Percentiles rank a stretch among this genome's conserved stretches.
Evolutionary conservation across 92 coral and sea anemone genomes (phyloP).

Genomic region (Zoanthus solanderi): DNA sequence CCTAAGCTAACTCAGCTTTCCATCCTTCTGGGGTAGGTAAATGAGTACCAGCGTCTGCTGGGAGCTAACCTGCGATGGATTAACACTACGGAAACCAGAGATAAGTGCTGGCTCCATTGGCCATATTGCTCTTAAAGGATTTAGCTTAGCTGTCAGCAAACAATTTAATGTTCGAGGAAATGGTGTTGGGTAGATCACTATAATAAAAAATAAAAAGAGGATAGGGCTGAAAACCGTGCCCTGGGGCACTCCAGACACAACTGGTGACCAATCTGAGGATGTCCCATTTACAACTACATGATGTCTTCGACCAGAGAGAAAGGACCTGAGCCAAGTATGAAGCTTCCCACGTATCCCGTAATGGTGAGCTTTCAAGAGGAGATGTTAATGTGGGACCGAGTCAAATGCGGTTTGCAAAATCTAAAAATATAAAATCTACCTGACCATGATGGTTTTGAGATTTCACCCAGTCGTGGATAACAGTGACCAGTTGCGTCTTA

Average conservation of each 20-base stretch:
- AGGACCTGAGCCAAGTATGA: conserved; percentile 45
- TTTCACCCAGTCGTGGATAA: conserved; percentile 42
- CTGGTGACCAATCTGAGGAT: conserved; percentile 32
- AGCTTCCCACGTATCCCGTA: conserved; percentile 56
- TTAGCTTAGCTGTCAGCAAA: conserved; percentile 32
- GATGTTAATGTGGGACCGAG: conserved; percentile 25
- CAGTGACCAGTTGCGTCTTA: conserved; percentile 45
- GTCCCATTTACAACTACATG: conserved; percentile 39
- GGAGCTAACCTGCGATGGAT: too few species aligned
- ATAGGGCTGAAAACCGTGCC: conserved; percentile 54
- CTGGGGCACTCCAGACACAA: conserved; percentile 51
- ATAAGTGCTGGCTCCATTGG: too few species aligned
- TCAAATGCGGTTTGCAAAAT: conserved; percentile 38
- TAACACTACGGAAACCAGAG: too few species aligned
- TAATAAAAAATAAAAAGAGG: conserved; percentile 42
- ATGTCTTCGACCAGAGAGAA: conserved; percentile 42
- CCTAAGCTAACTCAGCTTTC: too few species aligned
- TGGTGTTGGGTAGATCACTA: conserved; percentile 33
- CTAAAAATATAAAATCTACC: conserved; percentile 5
- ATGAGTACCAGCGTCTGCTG: too few species aligned
- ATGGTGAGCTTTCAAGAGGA: conserved; percentile 31
- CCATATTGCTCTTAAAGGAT: too few species aligned
- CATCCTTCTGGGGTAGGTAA: too few species aligned
- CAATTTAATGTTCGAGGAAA: conserved; percentile 44
- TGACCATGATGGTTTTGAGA: conserved; percentile 29